These are phyloP conservation scores for Naja naja DNA, from an alignment of 2,113 vertebrate genomes.

Conservation along the genomic window DNA sequence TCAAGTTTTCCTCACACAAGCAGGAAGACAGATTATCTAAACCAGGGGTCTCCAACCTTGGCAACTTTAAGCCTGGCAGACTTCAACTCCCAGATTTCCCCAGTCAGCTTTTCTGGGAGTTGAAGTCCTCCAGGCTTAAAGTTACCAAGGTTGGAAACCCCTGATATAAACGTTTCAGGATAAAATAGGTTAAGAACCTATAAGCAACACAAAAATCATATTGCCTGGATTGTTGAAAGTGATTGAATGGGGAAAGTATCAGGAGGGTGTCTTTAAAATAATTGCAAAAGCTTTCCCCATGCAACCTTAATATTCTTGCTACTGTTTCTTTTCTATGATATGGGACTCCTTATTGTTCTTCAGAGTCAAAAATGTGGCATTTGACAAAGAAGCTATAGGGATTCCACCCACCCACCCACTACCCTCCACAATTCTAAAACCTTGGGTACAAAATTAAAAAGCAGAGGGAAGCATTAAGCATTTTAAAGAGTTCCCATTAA, in stretches of 20 bases:
- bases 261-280: not conserved
- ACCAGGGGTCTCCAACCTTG: too few species aligned
- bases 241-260: not conserved
- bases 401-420: too few species aligned
- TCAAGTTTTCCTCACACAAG: not conserved
- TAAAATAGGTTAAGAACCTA: not conserved
- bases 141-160: too few species aligned
- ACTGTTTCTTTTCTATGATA: not conserved
- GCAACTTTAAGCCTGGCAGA: too few species aligned
- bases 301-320: not conserved
- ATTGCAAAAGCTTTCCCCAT: not conserved
- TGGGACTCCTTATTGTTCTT: not conserved
- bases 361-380: not conserved
- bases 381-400: not conserved
- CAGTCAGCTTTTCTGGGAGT: too few species aligned
- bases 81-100: too few species aligned
- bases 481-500: slow-evolving; percentile 19
- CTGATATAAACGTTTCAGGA: not conserved
- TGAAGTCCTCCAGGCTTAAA: too few species aligned
- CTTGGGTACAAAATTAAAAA: not conserved
- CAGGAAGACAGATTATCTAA: not conserved
- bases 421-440: not conserved
- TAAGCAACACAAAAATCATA: not conserved
- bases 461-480: not conserved
- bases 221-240: not conserved